phyloP scores from a whole-genome alignment of 2,113 vertebrate genomes.

The Oreochromis spilurus region DNA sequence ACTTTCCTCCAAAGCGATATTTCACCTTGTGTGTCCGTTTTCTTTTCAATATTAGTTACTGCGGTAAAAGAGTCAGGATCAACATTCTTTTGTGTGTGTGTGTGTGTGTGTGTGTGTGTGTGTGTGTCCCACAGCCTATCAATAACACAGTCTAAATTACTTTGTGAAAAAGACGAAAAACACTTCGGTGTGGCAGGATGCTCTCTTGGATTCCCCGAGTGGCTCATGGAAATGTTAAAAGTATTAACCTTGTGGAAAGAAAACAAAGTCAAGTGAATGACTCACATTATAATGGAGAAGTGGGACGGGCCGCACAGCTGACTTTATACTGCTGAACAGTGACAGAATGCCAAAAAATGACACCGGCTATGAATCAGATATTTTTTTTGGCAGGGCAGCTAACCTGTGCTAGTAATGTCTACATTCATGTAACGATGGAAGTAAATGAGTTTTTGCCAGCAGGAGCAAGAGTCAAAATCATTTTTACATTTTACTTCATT shows the following conservation, averaged over 20 bases:
- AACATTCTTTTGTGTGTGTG: background rate
- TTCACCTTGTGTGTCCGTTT: slow-evolving; percentile 46
- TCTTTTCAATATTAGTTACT: slow-evolving; percentile 24
- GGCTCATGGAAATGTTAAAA: slow-evolving; percentile 15
- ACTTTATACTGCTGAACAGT: background rate
- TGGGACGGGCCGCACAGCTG: background rate
- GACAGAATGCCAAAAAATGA: background rate
- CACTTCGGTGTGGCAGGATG: background rate
- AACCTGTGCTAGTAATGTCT: background rate
- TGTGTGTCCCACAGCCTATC: background rate
- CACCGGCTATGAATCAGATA: background rate
- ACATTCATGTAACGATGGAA: background rate
- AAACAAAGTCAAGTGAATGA: slow-evolving; percentile 33
- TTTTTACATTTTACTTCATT: background rate
- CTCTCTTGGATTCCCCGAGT: background rate
- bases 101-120: background rate
- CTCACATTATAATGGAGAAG: background rate
- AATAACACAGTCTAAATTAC: slow-evolving; percentile 17
- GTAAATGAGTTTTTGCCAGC: background rate
- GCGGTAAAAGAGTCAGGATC: background rate
- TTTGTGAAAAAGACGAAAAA: background rate
- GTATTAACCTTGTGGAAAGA: slow-evolving; percentile 1
- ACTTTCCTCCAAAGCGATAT: slow-evolving; percentile 14
- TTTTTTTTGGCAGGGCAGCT: background rate
- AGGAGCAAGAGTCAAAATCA: background rate